Conservation (phyloP, 2,113 vertebrate genomes). For the Megaceryle maxima region DNA sequence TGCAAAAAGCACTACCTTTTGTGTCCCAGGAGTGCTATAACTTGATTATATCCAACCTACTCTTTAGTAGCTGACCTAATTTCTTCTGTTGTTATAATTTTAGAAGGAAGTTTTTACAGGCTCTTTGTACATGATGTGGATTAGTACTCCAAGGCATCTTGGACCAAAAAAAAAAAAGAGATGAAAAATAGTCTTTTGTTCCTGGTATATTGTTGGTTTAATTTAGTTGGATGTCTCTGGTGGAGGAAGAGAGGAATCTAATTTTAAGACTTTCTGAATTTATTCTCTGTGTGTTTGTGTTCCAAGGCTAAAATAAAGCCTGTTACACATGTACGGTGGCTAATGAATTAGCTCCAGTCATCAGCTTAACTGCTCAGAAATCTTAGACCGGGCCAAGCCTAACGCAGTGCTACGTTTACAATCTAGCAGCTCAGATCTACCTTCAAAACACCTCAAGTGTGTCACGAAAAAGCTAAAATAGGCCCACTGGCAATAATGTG, state of each 20-base stretch:
- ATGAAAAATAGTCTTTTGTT: slow-evolving; percentile 8
- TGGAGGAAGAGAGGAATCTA: not conserved
- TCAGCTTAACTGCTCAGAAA: not conserved
- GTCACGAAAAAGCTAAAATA: not conserved
- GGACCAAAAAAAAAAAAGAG: not conserved
- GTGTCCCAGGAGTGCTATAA: not conserved
- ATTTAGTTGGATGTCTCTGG: not conserved
- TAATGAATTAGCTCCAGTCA: not conserved
- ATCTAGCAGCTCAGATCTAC: not conserved
- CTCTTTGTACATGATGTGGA: not conserved
- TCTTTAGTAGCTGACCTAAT: slow-evolving; percentile 35
- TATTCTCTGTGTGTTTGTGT: not conserved
- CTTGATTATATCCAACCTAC: not conserved
- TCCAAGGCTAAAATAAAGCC: slow-evolving; percentile 5
- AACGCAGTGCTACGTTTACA: not conserved
- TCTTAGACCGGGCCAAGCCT: not conserved
- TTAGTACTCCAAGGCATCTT: not conserved
- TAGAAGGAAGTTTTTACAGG: slow-evolving; percentile 17
- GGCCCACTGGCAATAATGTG: not conserved
- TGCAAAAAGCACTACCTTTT: slow-evolving; percentile 22
- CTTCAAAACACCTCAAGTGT: not conserved
- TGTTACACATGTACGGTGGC: not conserved
- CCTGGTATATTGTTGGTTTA: not conserved
- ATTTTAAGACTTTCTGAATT: not conserved
- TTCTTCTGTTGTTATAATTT: slow-evolving; percentile 28